Percentiles rank a stretch among this genome's conserved stretches.
phyloP scores from a whole-genome alignment of 2,888 invertebrate species.

The Epinotia brunnichana region DNA sequence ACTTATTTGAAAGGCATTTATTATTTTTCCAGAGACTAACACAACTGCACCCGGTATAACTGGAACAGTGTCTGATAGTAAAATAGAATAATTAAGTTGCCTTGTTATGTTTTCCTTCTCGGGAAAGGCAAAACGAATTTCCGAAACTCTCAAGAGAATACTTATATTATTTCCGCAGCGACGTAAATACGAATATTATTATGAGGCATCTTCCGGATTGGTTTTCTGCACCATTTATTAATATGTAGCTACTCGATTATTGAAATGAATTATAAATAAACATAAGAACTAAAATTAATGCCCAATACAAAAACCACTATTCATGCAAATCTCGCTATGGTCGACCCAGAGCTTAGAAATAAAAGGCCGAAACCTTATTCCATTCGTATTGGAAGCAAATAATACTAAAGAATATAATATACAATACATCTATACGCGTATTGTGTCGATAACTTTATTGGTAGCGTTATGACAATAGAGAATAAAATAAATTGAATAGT shows the following conservation, averaged over 20 bases:
- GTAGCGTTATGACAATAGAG: slow-evolving; percentile 39
- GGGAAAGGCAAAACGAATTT: slow-evolving; percentile 10
- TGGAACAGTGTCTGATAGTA: slow-evolving; percentile 24
- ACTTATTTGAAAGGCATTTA: neutral
- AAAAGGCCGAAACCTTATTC: neutral
- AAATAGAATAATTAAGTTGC: slow-evolving; percentile 28
- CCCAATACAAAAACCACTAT: neutral
- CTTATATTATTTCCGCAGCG: neutral
- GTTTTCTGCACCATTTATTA: neutral
- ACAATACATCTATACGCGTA: neutral
- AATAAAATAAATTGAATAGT: slow-evolving; percentile 42
- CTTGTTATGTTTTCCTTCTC: slow-evolving; percentile 22
- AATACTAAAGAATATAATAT: neutral
- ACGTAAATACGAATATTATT: neutral
- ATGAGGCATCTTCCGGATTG: neutral
- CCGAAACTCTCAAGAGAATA: slow-evolving; percentile 17
- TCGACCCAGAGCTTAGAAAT: neutral
- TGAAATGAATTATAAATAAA: neutral
- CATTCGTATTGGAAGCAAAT: neutral
- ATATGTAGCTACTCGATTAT: neutral
- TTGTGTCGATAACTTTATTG: slow-evolving; percentile 37
- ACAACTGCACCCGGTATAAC: neutral
- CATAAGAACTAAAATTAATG: neutral
- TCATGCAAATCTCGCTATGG: neutral
- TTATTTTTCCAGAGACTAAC: neutral